These are phyloP conservation scores for Strigamia maritima DNA, from an alignment of 2,888 invertebrate genomes.

Conservation along the genomic window DNA sequence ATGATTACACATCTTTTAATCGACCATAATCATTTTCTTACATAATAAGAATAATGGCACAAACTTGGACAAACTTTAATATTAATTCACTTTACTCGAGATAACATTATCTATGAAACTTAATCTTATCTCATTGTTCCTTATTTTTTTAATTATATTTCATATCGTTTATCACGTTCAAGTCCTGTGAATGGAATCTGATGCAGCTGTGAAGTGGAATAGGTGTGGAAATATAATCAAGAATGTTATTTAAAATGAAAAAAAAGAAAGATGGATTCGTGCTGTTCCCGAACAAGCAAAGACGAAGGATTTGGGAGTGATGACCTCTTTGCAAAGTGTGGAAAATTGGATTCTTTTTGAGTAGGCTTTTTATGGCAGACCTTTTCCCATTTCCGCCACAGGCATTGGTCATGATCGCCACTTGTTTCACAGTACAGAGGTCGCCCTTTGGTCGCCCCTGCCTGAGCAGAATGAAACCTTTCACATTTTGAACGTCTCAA, in stretches of 20 bases:
- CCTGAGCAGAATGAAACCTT: constrained; percentile 25
- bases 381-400: constrained; percentile 24
- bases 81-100: neutral
- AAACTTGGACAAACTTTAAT: too few relatives aligned
- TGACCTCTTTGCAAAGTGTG: neutral
- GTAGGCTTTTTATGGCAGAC: constrained; percentile 1
- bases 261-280: neutral
- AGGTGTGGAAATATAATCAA: constrained; percentile 13
- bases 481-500: constrained; percentile 29
- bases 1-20: too few relatives aligned
- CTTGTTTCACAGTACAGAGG: constrained; percentile 27
- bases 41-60: too few relatives aligned
- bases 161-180: neutral
- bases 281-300: neutral
- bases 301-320: neutral
- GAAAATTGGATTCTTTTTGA: constrained; percentile 11
- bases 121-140: neutral
- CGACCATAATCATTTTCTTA: too few relatives aligned
- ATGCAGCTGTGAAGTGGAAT: neutral
- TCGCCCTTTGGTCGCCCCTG: constrained; percentile 24
- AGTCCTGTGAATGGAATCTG: neutral
- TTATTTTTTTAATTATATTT: neutral
- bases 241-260: neutral
- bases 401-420: constrained; percentile 21
- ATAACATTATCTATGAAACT: neutral